Evolutionary conservation across 2,113 vertebrate species (phyloP).

Genomic region (Bungarus multicinctus): DNA sequence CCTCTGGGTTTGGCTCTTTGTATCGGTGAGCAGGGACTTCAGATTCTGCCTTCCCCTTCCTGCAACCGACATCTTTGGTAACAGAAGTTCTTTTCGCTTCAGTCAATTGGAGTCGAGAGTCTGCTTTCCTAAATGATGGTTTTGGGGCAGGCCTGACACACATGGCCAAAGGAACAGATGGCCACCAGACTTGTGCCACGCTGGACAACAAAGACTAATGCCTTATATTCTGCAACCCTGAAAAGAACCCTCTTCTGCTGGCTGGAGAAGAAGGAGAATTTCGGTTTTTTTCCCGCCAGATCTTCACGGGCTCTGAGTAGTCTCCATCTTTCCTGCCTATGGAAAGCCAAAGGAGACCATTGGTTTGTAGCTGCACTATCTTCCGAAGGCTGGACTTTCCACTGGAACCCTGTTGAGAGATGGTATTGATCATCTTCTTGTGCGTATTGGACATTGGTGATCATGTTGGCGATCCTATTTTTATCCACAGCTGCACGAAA

Average conservation of each 20-base stretch:
- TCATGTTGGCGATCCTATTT: too few species aligned
- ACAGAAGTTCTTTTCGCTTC: too few species aligned
- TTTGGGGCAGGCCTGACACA: too few species aligned
- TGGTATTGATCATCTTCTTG: too few species aligned
- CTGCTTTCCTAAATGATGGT: too few species aligned
- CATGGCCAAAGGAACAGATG: neutral
- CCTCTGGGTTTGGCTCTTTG: too few species aligned
- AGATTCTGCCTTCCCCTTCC: too few species aligned
- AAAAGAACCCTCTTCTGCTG: neutral
- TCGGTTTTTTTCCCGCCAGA: neutral
- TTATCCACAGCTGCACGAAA: too few species aligned
- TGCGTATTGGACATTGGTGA: too few species aligned
- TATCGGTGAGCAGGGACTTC: too few species aligned
- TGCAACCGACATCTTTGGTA: too few species aligned
- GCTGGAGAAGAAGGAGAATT: neutral
- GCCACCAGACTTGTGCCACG: neutral
- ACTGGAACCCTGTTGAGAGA: neutral
- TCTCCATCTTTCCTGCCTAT: neutral
- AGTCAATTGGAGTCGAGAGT: too few species aligned
- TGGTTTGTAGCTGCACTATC: neutral
- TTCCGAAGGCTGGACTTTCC: neutral
- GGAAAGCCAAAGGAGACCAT: neutral
- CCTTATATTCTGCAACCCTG: neutral
- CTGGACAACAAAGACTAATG: neutral
- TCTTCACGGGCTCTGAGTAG: neutral